Evolutionary conservation across 2,797 vertebrate genomes (phyloP).

Genomic region (Aselliscus stoliczkanus): DNA sequence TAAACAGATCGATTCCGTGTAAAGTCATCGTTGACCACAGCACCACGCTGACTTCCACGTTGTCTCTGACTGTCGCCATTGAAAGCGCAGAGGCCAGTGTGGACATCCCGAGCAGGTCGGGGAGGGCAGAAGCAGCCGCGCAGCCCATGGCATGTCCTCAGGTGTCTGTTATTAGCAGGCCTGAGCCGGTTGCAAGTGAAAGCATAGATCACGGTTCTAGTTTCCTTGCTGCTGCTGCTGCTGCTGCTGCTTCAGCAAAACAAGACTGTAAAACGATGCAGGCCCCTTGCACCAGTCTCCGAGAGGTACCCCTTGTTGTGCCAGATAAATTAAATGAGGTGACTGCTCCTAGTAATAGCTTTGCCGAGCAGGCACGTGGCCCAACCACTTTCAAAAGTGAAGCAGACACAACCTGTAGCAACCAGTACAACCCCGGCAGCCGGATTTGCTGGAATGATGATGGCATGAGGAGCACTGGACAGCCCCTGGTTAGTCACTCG

Average conservation of each 20-base stretch:
- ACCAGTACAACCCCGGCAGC: conserved; percentile 77
- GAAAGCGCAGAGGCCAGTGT: conserved; percentile 78
- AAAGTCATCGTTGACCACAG: conserved; percentile 89
- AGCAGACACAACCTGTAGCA: conserved; percentile 72
- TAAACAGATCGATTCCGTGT: conserved; percentile 87
- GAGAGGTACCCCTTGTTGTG: conserved; percentile 78
- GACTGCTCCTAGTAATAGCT: conserved; percentile 71
- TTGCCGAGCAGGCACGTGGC: conserved; percentile 79
- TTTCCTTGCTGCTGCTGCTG: conserved; percentile 72
- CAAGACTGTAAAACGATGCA: conserved; percentile 79
- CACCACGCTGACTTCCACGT: conserved; percentile 81
- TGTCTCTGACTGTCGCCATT: conserved; percentile 78
- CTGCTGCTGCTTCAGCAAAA: conserved; percentile 66
- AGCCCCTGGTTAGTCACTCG: conserved; percentile 71
- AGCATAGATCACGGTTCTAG: conserved; percentile 77
- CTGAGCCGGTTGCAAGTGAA: conserved; percentile 79
- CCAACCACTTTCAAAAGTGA: conserved; percentile 80
- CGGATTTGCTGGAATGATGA: conserved; percentile 84
- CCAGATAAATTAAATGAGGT: conserved; percentile 79
- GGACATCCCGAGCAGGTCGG: conserved; percentile 79
- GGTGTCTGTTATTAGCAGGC: conserved; percentile 87
- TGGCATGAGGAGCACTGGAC: conserved; percentile 77
- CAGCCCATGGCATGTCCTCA: conserved; percentile 83
- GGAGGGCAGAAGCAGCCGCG: conserved; percentile 81
- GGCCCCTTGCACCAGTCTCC: conserved; percentile 74